phyloP scores from a whole-genome alignment of 1,140 invertebrate species.

The Tribolium madens region DNA sequence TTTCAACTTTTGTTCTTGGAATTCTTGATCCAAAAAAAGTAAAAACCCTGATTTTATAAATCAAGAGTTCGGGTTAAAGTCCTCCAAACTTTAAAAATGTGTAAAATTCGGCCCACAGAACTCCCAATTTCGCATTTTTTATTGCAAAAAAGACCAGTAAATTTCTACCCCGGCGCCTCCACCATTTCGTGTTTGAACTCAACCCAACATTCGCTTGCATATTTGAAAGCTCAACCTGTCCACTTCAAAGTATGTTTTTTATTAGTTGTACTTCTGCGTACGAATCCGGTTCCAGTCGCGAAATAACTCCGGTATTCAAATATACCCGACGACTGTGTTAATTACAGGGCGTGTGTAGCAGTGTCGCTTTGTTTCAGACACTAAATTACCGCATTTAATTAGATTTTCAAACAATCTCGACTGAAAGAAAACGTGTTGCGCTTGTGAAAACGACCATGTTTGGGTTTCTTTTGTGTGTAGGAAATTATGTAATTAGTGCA shows the following conservation, averaged over 20 bases:
- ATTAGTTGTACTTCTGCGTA: neutral
- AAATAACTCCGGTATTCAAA: constrained; percentile 20
- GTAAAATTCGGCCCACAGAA: no score
- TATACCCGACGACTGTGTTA: constrained; percentile 20
- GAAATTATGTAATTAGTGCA: neutral
- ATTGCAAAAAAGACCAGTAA: neutral
- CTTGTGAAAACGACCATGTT: constrained; percentile 21
- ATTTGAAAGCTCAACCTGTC: neutral
- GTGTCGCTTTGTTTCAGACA: constrained; percentile 41
- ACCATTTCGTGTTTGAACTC: neutral
- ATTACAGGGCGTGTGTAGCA: constrained; percentile 38
- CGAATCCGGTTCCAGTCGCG: neutral
- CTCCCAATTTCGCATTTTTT: no score
- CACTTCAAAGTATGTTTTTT: neutral
- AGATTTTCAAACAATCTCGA: constrained; percentile 44
- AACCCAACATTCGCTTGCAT: neutral
- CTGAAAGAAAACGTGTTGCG: constrained; percentile 34
- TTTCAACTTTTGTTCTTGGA: no score
- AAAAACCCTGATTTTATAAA: no score
- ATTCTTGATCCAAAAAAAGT: no score
- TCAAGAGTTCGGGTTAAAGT: no score
- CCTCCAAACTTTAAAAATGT: no score
- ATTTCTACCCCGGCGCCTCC: neutral
- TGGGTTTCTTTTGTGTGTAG: constrained; percentile 11
- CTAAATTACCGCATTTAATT: constrained; percentile 42